Conservation (phyloP, 2,113 vertebrate species). For the Notechis scutatus region DNA sequence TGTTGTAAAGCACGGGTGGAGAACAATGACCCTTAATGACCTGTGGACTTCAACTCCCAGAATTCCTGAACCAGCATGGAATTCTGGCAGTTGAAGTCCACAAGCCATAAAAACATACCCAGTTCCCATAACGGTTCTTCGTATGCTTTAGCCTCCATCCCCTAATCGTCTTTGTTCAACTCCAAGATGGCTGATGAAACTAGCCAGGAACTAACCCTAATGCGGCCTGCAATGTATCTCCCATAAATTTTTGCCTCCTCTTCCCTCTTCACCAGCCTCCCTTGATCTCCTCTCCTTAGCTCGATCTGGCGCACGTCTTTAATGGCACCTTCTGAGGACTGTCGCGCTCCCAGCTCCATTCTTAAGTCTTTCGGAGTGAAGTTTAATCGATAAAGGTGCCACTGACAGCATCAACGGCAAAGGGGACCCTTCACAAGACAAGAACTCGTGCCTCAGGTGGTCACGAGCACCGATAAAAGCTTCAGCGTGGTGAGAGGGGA, state of each 20-base stretch:
- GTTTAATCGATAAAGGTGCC: background rate
- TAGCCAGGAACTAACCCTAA: background rate
- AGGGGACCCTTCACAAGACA: background rate
- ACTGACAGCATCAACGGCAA: background rate
- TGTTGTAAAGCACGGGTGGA: no score
- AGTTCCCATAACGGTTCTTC: background rate
- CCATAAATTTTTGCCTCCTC: no score
- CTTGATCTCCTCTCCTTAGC: constrained; percentile 43
- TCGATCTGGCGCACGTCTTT: background rate
- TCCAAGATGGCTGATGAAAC: background rate
- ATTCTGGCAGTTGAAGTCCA: background rate
- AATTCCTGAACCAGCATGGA: no score
- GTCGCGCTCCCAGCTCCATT: background rate
- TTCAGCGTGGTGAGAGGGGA: background rate
- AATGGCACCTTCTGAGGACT: background rate
- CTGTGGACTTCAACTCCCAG: no score
- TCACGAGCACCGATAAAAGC: background rate
- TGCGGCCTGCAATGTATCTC: background rate
- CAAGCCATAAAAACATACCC: background rate
- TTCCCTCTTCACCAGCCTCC: constrained; percentile 16
- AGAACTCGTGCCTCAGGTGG: background rate
- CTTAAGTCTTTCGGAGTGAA: constrained; percentile 18
- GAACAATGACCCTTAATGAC: no score
- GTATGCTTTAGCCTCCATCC: background rate
- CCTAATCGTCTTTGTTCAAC: background rate